phyloP scores from a whole-genome alignment of 2,797 vertebrate species.

The Taeniopygia guttata region DNA sequence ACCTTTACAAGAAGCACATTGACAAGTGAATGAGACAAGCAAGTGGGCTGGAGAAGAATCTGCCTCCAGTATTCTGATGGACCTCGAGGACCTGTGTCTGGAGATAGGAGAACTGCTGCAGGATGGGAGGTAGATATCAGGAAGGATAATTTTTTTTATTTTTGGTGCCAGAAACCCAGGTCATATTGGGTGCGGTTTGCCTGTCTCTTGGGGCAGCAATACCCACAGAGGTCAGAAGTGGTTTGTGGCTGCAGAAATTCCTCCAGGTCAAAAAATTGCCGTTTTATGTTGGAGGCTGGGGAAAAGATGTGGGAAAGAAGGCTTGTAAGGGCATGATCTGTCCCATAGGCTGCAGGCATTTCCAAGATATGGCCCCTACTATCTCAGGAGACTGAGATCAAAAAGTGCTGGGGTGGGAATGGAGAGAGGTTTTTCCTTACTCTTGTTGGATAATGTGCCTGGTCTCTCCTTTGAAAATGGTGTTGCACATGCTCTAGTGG shows the following conservation, averaged over 20 bases:
- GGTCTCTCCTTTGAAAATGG: neutral
- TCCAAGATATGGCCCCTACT: accelerated
- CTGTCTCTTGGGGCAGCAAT: neutral
- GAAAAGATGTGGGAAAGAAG: neutral
- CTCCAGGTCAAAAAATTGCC: neutral
- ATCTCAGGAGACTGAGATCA: neutral
- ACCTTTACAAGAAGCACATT: neutral
- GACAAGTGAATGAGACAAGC: neutral
- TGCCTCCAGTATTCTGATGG: neutral
- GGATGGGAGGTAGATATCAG: neutral
- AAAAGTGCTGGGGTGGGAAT: neutral
- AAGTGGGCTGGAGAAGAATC: constrained; percentile 18
- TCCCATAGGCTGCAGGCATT: accelerated
- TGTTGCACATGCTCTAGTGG: neutral
- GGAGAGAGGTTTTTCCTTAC: neutral
- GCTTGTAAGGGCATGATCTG: accelerated
- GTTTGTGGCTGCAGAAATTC: neutral
- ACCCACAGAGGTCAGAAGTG: accelerated
- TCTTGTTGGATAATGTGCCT: accelerated
- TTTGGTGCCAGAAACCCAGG: neutral
- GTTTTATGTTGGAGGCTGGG: accelerated
- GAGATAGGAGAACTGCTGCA: constrained; percentile 4
- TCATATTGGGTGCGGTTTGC: neutral
- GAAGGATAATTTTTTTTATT: neutral
- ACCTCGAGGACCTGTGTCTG: neutral